phyloP scores from a whole-genome alignment of 1,140 invertebrate genomes.

The Meloidogyne floridensis region DNA sequence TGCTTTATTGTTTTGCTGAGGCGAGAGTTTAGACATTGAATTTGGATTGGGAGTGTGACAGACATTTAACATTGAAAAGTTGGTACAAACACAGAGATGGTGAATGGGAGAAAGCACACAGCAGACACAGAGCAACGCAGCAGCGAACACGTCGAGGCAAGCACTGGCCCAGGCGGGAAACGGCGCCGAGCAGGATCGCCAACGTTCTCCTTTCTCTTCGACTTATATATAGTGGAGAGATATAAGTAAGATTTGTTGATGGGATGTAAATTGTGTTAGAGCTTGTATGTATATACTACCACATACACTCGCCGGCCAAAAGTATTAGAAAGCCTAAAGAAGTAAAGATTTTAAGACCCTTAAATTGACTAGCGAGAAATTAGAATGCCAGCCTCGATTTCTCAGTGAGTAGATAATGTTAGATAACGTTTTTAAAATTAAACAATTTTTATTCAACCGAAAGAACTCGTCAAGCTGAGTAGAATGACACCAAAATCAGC shows the following conservation, averaged over 20 bases:
- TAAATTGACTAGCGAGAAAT: too few species aligned
- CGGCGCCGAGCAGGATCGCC: neutral
- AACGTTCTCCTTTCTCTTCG: neutral
- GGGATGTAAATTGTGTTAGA: neutral
- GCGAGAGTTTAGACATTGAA: neutral
- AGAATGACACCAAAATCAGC: too few species aligned
- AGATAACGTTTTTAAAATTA: too few species aligned
- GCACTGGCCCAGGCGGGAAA: neutral
- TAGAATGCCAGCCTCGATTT: too few species aligned
- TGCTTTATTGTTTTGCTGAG: neutral
- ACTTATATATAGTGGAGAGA: neutral
- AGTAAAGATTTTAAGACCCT: too few species aligned
- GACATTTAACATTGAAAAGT: neutral
- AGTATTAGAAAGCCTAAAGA: too few species aligned
- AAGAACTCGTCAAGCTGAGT: too few species aligned
- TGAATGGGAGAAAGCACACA: neutral
- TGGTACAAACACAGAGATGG: neutral
- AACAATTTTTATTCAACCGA: too few species aligned
- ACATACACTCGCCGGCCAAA: too few species aligned
- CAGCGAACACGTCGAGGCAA: neutral
- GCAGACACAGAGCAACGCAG: neutral
- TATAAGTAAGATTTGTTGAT: neutral
- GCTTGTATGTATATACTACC: too few species aligned
- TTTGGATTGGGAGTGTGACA: neutral
- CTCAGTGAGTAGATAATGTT: too few species aligned